These are phyloP conservation scores for Pseudotriccus pelzelni DNA, from an alignment of 2,797 vertebrate species.

Conservation along the genomic window DNA sequence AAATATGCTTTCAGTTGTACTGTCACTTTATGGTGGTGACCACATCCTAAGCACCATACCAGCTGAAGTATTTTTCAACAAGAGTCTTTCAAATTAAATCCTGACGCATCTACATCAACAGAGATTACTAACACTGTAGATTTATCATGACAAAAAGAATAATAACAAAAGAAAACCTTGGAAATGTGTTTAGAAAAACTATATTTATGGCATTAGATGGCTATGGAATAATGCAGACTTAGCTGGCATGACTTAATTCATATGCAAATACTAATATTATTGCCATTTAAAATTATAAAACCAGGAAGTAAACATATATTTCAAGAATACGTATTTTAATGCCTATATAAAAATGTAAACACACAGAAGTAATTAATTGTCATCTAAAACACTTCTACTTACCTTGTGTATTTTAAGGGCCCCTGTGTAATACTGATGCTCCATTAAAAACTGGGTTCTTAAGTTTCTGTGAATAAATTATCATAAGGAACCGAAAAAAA, in stretches of 20 bases:
- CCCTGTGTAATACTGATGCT: not conserved
- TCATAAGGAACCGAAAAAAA: not conserved
- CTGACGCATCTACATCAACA: not conserved
- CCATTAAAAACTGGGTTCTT: not conserved
- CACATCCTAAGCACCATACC: not conserved
- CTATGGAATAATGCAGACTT: not conserved
- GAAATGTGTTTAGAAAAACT: not conserved
- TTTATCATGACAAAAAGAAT: not conserved
- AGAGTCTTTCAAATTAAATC: not conserved
- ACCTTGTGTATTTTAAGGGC: not conserved
- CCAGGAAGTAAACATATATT: not conserved
- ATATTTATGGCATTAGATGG: not conserved
- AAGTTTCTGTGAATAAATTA: not conserved
- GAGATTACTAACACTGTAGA: not conserved
- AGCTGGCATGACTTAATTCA: not conserved
- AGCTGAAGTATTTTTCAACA: not conserved
- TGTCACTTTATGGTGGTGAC: not conserved
- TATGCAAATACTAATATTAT: not conserved
- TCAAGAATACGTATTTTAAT: not conserved
- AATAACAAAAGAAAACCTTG: not conserved
- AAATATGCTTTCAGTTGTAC: not conserved
- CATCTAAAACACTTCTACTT: not conserved
- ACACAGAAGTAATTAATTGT: not conserved
- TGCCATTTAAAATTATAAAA: not conserved
- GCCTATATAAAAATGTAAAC: not conserved